Percentiles rank a stretch among this genome's conserved stretches.
phyloP scores from a whole-genome alignment of 2,113 vertebrate species.

The Zeus faber region DNA sequence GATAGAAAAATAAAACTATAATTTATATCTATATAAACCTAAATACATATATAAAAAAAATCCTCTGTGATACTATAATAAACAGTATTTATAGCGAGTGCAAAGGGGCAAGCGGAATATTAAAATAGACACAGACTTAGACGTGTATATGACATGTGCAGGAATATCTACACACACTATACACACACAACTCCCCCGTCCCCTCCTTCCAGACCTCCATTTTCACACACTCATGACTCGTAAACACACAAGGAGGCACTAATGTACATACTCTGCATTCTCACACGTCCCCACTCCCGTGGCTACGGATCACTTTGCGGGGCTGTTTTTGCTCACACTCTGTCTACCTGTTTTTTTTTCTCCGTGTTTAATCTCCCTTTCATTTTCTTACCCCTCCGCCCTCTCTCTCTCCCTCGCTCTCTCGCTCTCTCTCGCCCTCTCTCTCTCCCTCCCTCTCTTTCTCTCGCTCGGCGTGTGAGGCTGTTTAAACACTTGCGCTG shows the following conservation, averaged over 20 bases:
- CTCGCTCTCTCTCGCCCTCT: neutral
- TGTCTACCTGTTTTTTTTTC: neutral
- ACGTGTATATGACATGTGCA: no score
- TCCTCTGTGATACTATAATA: no score
- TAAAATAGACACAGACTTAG: no score
- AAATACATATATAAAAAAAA: no score
- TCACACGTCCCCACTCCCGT: neutral
- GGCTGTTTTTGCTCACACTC: neutral
- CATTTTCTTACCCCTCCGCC: neutral
- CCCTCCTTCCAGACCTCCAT: slow-evolving; percentile 1
- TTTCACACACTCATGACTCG: slow-evolving; percentile 5
- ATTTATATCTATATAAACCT: no score
- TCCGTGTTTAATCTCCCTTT: slow-evolving; percentile 13
- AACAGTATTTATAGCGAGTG: no score
- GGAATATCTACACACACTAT: no score
- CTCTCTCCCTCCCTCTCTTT: neutral
- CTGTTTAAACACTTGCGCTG: slow-evolving; percentile 58
- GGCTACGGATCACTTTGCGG: neutral
- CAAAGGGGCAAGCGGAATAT: no score
- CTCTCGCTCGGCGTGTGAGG: slow-evolving; percentile 21
- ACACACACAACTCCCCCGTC: no score
- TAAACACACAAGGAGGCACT: neutral
- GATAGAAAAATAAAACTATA: no score
- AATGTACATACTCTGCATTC: neutral
- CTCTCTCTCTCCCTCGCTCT: slow-evolving; percentile 8